Evolutionary conservation across 1,140 invertebrate species (phyloP), one percentile per base, ranked within the genome.

Genomic region (Teleogryllus occipitalis): DNA sequence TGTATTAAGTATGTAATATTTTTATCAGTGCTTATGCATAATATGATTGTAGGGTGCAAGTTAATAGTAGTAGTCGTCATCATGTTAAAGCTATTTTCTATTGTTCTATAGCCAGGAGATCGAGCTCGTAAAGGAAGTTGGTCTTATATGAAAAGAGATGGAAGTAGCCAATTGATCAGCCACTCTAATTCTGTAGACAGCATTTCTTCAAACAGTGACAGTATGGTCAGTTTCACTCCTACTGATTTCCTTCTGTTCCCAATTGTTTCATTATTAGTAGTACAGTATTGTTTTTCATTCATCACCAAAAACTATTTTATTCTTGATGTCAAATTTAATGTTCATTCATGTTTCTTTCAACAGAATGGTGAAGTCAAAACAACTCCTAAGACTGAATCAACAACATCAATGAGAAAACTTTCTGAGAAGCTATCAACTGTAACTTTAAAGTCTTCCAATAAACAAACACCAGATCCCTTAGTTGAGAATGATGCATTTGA

Each of bases 401-500:
- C 78, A 72, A 75, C 81, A 8, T 74, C 81, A 49, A 85, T 88
- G 46, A 87, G 88, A 74, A 86, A 87, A 83, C 83, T 88, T 54
- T 85, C 86, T 77, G 82, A 87, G 77, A 85, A 86, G 84, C 84
- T 87, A 82, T 84, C 86, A 79, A 65, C 83, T 83, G 84, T 85
- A 74, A 85, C 22, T 80, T 77, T n/a, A 81, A 83, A 76, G 48
- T 79, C 77, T 75, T 78, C 80, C 73, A 74, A 46, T 81, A 78
- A 78, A 47, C 80, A n/a, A 76, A 54, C 77, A 47, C 47, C 79
- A 73, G 75, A 83, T 49, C 83, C 84, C 46, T 90, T 91, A 77
- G 89, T 94, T 48, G 93, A 96, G 84, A 97, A 97, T 86, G 93
- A 94, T 87, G 95, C 94, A 72, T 97, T 97, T 86, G 93, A 95